Base-by-base conservation (phyloP, 2,888 invertebrate genomes). In the Heteropelma amictum region DNA sequence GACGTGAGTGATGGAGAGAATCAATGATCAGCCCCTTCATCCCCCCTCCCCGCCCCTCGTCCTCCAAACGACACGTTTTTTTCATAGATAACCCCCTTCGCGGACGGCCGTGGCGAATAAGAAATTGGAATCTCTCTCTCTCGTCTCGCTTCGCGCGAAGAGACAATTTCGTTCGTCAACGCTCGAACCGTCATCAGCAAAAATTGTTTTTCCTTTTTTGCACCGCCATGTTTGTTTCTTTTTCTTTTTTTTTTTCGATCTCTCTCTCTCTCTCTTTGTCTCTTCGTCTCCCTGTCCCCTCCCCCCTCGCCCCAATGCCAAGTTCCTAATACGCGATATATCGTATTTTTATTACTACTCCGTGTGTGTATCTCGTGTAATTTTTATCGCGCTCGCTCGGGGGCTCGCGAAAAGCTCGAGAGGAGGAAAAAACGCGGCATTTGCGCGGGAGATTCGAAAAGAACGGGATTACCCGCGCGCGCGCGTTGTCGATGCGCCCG, bases 121-220 rank as follows among this genome's bases (percentile, higher is more conserved):
- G 60, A 76, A 72, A 72, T 76, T 73, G 72, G 68, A 69, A 69
- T 69, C 38, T 28, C 3, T 17, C 49, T 26, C 21, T 67, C 61
- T 53, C 38, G 38, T 19, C 54, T 60, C 56, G 49, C 45, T 33
- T 19, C 17, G 45, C 12, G 61, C 42, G 42, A 38, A 68, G 60
- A 71, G 61, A 75, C 67, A 67, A 75, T 75, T 67, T 75, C 26
- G 75, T 63, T 75, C 71, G 75, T 75, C 75, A 75, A 70, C 70
- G 45, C 70, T 69, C 58, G 2, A n/a, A 40, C 42, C 69, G 65
- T 70, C 64, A 65, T 70, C 60, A 61, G 47, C 58, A 60, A 42
- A 12, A 58, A 60, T 54, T 42, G 26, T 54, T 54, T 1, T 26
- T 47, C 40, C 3, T 54, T 51, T 33, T 26, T 51, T 51, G 3